Conservation (phyloP, 2,113 vertebrate genomes). For the Planiliza haematocheilus region DNA sequence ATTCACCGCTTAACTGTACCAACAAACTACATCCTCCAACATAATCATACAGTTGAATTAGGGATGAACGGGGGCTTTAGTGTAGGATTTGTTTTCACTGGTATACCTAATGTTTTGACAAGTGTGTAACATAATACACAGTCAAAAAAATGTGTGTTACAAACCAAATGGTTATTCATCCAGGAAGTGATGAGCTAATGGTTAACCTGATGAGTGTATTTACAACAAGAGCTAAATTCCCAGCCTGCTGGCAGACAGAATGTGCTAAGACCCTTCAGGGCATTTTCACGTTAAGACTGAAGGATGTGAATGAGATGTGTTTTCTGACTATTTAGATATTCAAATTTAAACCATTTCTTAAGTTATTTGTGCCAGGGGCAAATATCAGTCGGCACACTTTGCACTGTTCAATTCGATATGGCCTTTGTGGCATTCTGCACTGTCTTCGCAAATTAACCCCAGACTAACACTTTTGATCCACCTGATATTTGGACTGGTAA, state of each 20-base stretch:
- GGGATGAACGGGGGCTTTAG: too few relatives aligned
- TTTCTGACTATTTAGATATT: conserved; percentile 9
- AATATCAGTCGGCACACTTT: conserved; percentile 22
- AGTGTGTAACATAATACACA: too few relatives aligned
- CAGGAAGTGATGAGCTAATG: background rate
- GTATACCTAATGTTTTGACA: too few relatives aligned
- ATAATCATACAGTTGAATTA: too few relatives aligned
- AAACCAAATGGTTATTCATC: too few relatives aligned
- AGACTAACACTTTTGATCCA: conserved; percentile 53
- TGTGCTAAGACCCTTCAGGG: background rate
- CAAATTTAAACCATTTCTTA: background rate
- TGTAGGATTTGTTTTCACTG: too few relatives aligned
- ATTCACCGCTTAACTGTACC: too few relatives aligned
- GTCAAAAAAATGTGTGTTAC: too few relatives aligned
- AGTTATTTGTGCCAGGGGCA: conserved; percentile 17
- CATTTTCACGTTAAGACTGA: background rate
- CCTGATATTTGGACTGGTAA: conserved; percentile 63
- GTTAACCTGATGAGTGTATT: background rate
- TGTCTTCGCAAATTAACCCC: conserved; percentile 62
- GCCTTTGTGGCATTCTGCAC: conserved; percentile 46
- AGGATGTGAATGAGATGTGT: background rate
- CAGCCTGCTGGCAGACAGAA: background rate
- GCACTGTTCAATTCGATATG: conserved; percentile 30
- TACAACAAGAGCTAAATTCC: conserved; percentile 2
- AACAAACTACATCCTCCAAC: too few relatives aligned